Evolutionary conservation across 1,140 invertebrate genomes (phyloP), one percentile per base, ranked within the genome.

Genomic region (Bombus superbus): DNA sequence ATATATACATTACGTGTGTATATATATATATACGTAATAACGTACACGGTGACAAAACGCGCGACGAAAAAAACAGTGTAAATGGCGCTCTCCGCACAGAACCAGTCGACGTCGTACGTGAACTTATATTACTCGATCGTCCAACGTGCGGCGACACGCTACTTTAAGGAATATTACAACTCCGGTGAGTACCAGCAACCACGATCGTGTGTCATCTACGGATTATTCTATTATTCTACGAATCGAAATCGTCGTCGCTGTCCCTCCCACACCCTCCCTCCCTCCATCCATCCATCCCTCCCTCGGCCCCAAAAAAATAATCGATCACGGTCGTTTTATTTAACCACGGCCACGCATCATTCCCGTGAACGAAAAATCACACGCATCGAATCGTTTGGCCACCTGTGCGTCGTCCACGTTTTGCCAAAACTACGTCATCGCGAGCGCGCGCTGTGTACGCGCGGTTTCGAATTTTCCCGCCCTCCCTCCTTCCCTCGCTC

Each of bases 81-180:
- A 95, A 95, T 95, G 95, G 95, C 95, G 95, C 95, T 95, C 94
- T 95, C 95, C 81, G 94, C 94, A 91, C 94, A 94, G 91, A 95
- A 95, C 93, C 94, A 95, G 94, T 94, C 95, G 89, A 94, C 95
- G 90, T 95, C 94, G 87, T 95, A 95, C 92, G 95, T 95, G 90
- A 95, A 95, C 94, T 93, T 95, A 86, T 95, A 95, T 92, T 95
- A 95, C 89, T 95, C 95, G 92, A 95, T 95, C 92, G 95, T 95
- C 90, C 95, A 95, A 91, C 94, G 95, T 87, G 94, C 95, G 89
- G 95, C 95, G 88, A 95, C 94, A 88, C 94, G 94, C 88, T 95
- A 95, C 93, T 95, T 95, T 93, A 95, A 95, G 93, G 95, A 95
- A 93, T 95, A 95, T 91, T 95, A 95, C 94, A 95, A 95, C 92